Evolutionary conservation across 2,797 vertebrate genomes (phyloP).

Genomic region (Lacerta bilineata): DNA sequence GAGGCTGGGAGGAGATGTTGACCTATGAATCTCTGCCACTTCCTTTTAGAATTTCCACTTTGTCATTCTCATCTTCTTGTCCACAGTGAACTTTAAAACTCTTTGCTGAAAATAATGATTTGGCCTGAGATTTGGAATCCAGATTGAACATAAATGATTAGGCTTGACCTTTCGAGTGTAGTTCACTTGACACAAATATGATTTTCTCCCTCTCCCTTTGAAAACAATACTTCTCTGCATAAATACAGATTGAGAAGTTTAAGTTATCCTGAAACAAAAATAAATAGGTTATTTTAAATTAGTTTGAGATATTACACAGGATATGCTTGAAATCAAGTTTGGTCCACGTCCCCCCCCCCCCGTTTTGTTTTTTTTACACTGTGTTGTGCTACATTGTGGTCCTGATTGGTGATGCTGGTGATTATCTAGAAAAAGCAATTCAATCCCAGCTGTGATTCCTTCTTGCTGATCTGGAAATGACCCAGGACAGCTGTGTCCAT

Average conservation of each 20-base stretch:
- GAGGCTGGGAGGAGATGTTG: slow-evolving; percentile 54
- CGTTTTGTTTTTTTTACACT: neutral
- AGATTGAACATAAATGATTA: slow-evolving; percentile 37
- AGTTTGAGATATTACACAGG: neutral
- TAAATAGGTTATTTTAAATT: neutral
- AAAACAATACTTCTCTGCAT: neutral
- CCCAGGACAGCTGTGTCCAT: neutral
- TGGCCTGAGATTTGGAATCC: slow-evolving; percentile 52
- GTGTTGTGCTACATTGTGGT: neutral
- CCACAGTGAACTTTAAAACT: slow-evolving; percentile 61
- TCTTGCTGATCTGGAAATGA: slow-evolving; percentile 4
- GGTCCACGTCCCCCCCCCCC: too few relatives aligned
- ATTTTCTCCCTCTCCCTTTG: neutral
- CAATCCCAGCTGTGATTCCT: neutral
- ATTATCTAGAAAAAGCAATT: neutral
- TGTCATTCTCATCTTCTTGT: slow-evolving; percentile 53
- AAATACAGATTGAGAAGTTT: neutral
- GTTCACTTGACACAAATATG: neutral
- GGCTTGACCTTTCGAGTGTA: slow-evolving; percentile 4
- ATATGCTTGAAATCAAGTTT: neutral
- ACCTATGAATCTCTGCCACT: slow-evolving; percentile 62
- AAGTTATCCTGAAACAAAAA: neutral
- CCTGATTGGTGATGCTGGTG: neutral
- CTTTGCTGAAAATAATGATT: slow-evolving; percentile 65
- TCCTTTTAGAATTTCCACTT: slow-evolving; percentile 59